phyloP scores from a whole-genome alignment of 2,797 vertebrate genomes.

The Myotis vivesi region DNA sequence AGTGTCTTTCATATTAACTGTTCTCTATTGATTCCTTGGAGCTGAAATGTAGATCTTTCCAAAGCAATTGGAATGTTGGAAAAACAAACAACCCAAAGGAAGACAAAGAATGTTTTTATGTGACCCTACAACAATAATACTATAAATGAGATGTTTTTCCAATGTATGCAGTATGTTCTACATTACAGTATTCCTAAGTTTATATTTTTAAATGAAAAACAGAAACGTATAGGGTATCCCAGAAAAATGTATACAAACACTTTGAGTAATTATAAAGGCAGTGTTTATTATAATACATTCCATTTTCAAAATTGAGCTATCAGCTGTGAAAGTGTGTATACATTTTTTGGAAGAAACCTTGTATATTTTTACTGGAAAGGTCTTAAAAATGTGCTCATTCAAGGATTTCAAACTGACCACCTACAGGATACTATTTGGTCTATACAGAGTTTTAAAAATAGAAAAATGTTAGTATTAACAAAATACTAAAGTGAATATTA shows the following conservation, averaged over 20 bases:
- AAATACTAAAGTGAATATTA: too few relatives aligned
- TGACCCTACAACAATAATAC: background rate
- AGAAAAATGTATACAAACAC: too few relatives aligned
- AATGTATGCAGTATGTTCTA: background rate
- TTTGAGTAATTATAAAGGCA: too few relatives aligned
- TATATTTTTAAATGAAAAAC: slow-evolving; percentile 24
- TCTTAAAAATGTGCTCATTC: background rate
- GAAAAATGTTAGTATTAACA: background rate
- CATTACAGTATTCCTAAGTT: background rate
- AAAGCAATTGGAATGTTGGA: slow-evolving; percentile 36
- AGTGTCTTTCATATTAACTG: slow-evolving; percentile 62
- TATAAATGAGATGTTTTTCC: background rate
- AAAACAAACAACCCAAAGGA: slow-evolving; percentile 6
- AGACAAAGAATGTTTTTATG: slow-evolving; percentile 53
- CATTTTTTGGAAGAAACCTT: too few relatives aligned
- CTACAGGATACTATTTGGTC: background rate
- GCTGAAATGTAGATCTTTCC: slow-evolving; percentile 64
- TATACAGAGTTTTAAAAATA: background rate
- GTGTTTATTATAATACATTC: too few relatives aligned
- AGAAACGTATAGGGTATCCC: background rate
- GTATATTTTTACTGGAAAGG: background rate
- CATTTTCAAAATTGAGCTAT: too few relatives aligned
- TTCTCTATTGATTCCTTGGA: slow-evolving; percentile 68
- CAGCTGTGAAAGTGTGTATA: too few relatives aligned
- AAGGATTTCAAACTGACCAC: background rate